These are phyloP conservation scores for Ara ararauna DNA, from an alignment of 2,797 vertebrate species.

Conservation along the genomic window DNA sequence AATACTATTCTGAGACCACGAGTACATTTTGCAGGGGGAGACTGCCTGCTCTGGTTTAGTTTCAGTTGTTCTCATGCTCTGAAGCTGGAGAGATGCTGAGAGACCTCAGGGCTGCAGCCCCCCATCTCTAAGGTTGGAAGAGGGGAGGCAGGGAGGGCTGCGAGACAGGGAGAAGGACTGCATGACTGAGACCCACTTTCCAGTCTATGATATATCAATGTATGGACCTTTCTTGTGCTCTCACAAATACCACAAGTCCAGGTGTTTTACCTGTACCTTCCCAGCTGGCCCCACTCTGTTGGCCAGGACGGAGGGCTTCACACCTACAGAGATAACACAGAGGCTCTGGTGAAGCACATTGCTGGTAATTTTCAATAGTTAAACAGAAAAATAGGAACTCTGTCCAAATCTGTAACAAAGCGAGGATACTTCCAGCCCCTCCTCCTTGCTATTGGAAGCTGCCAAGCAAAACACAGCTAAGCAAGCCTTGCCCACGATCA, in stretches of 20 bases:
- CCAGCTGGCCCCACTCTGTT: neutral
- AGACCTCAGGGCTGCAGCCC: neutral
- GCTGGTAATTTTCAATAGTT: neutral
- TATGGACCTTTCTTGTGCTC: neutral
- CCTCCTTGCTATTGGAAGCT: neutral
- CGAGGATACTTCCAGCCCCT: neutral
- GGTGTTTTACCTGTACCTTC: neutral
- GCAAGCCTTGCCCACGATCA: neutral
- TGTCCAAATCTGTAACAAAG: neutral
- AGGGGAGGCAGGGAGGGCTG: neutral
- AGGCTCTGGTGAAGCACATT: neutral
- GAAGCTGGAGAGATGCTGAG: neutral
- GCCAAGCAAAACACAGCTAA: neutral
- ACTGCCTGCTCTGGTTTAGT: neutral
- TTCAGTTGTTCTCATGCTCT: neutral
- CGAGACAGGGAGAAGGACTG: neutral
- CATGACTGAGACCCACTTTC: fast-evolving
- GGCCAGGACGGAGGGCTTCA: neutral
- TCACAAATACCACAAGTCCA: neutral
- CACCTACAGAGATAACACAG: neutral
- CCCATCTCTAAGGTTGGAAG: neutral
- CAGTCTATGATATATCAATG: neutral
- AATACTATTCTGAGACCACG: neutral
- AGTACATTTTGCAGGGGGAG: neutral
- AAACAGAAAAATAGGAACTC: conserved; percentile 2